Evolutionary conservation across 2,797 vertebrate genomes (phyloP).

Genomic region (Gambusia yucatana): DNA sequence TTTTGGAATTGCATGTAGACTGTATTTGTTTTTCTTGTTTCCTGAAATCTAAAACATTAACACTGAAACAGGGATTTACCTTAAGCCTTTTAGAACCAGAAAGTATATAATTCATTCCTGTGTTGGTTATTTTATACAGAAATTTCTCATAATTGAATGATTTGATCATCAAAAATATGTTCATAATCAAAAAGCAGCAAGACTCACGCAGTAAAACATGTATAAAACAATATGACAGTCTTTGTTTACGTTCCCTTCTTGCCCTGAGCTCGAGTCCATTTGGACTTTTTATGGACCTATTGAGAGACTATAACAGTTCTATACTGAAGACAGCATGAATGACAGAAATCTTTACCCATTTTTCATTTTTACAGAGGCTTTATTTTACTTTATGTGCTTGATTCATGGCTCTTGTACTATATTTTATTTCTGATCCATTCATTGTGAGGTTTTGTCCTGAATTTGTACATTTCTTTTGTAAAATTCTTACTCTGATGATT

Average conservation of each 20-base stretch:
- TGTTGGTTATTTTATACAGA: background rate
- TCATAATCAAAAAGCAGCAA: slow-evolving; percentile 3
- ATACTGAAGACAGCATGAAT: slow-evolving; percentile 56
- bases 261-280: slow-evolving; percentile 32
- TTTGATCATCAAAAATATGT: background rate
- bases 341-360: slow-evolving; percentile 45
- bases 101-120: background rate
- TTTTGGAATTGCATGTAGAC: background rate
- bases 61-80: background rate
- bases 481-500: slow-evolving; percentile 66
- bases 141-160: background rate
- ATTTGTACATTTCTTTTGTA: slow-evolving; percentile 73
- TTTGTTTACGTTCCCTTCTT: slow-evolving; percentile 31
- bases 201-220: background rate
- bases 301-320: slow-evolving; percentile 15
- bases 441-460: slow-evolving; percentile 39
- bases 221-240: slow-evolving; percentile 35
- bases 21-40: background rate
- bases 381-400: slow-evolving; percentile 22
- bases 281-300: slow-evolving; percentile 57
- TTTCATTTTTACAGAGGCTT: slow-evolving; percentile 39
- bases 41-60: background rate
- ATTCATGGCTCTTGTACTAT: slow-evolving; percentile 48
- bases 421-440: slow-evolving; percentile 27
- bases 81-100: background rate